phyloP scores from a whole-genome alignment of 2,113 vertebrate species.

The Ariopsis seemanni region DNA sequence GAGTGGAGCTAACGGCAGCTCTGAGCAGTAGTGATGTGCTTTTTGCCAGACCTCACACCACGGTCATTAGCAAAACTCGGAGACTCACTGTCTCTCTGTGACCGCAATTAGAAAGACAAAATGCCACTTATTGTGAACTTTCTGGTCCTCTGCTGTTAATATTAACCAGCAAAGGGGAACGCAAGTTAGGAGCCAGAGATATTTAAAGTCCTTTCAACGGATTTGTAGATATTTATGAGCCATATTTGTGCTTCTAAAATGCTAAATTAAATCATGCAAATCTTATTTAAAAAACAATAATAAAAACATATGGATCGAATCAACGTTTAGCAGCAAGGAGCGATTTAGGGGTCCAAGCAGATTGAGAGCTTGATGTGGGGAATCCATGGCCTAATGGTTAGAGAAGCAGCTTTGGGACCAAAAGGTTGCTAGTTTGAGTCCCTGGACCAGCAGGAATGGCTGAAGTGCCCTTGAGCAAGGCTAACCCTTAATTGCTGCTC shows the following conservation, averaged over 20 bases:
- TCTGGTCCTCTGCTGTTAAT: conserved; percentile 17
- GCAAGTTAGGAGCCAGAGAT: background rate
- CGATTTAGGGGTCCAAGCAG: too few relatives aligned
- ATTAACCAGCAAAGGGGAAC: background rate
- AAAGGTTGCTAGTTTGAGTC: too few relatives aligned
- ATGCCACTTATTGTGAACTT: conserved; percentile 40
- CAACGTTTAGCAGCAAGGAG: background rate
- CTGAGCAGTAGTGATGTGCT: conserved; percentile 64
- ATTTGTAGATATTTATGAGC: background rate
- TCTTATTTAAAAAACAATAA: background rate
- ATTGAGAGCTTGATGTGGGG: too few relatives aligned
- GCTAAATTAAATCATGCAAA: background rate
- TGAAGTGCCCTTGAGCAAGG: too few relatives aligned
- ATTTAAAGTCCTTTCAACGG: background rate
- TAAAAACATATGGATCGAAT: background rate
- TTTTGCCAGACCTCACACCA: conserved; percentile 66
- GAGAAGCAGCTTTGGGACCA: too few relatives aligned
- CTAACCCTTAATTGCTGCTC: too few relatives aligned
- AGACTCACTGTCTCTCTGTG: conserved; percentile 57
- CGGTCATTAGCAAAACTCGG: conserved; percentile 69
- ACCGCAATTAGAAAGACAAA: conserved; percentile 55
- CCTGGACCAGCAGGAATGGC: too few relatives aligned
- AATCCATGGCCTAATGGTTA: too few relatives aligned
- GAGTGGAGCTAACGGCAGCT: conserved; percentile 68
- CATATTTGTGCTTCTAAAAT: background rate